Conservation (phyloP, 2,797 vertebrate genomes). For the Pangasius macronema region DNA sequence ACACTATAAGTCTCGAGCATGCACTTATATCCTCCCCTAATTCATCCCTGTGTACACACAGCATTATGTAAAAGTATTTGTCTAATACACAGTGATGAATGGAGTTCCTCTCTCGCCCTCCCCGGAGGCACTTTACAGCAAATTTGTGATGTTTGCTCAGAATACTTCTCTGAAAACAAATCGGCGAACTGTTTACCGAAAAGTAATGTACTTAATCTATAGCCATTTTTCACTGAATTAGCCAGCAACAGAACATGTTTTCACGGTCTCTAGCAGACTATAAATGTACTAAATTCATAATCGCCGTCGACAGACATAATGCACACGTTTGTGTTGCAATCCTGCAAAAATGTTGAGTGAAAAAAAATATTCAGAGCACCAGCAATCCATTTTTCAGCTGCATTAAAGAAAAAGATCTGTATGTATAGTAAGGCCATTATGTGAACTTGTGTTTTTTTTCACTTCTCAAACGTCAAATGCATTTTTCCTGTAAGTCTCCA, state of each 20-base stretch:
- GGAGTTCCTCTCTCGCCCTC: conserved; percentile 31
- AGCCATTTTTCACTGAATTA: conserved; percentile 56
- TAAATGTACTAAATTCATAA: conserved; percentile 57
- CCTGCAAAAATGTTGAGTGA: conserved; percentile 33
- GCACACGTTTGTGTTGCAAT: conserved; percentile 47
- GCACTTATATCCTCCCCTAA: conserved; percentile 3
- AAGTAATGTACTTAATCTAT: conserved; percentile 43
- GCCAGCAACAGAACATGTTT: conserved; percentile 58
- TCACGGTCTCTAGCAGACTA: conserved; percentile 54
- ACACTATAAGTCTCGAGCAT: neutral
- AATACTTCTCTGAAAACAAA: conserved; percentile 56
- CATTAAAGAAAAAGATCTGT: neutral
- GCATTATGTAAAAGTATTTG: conserved; percentile 40
- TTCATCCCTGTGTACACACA: conserved; percentile 25
- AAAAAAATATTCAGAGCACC: conserved; percentile 3
- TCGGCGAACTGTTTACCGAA: conserved; percentile 53
- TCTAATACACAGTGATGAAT: conserved; percentile 47
- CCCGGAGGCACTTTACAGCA: conserved; percentile 39
- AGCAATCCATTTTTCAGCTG: conserved; percentile 17
- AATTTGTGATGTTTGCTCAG: conserved; percentile 57
- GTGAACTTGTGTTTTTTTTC: neutral
- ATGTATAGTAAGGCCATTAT: neutral
- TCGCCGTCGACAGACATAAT: conserved; percentile 57
- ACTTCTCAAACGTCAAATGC: conserved; percentile 18
- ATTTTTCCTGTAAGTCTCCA: conserved; percentile 29